Evolutionary conservation across 2,888 invertebrate genomes (phyloP).

Genomic region (Troilus luridus): DNA sequence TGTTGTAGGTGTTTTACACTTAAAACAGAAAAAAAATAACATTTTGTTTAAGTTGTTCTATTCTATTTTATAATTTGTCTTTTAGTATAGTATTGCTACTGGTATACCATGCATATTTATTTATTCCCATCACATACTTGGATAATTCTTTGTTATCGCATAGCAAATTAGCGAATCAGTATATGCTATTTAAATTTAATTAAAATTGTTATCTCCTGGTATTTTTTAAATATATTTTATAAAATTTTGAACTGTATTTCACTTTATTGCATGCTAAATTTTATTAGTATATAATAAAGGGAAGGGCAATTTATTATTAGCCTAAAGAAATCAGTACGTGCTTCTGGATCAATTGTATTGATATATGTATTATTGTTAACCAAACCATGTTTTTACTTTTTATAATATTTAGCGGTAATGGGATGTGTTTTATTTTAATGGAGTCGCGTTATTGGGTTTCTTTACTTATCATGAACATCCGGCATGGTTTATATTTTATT

Average conservation of each 20-base stretch:
- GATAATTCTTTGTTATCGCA: too few species aligned
- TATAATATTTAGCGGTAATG: not conserved
- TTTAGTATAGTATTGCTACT: too few species aligned
- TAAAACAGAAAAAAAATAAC: not conserved
- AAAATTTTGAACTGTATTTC: too few species aligned
- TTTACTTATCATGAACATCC: not conserved
- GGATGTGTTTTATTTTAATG: not conserved
- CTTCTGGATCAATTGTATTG: not conserved
- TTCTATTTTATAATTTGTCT: not conserved
- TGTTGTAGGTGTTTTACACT: not conserved
- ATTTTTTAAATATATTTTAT: too few species aligned
- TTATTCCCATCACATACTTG: too few species aligned
- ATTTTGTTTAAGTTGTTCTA: not conserved
- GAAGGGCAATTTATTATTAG: not conserved
- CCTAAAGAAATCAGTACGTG: not conserved
- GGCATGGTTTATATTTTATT: not conserved
- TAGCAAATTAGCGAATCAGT: too few species aligned
- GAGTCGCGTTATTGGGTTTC: not conserved
- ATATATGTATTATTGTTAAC: not conserved
- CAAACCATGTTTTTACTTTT: not conserved
- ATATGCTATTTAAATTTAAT: too few species aligned
- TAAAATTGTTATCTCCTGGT: too few species aligned
- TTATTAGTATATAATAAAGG: not conserved
- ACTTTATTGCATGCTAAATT: too few species aligned
- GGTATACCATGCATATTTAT: too few species aligned